phyloP scores from a whole-genome alignment of 2,888 invertebrate genomes.

The Drosophila neonasuta region DNA sequence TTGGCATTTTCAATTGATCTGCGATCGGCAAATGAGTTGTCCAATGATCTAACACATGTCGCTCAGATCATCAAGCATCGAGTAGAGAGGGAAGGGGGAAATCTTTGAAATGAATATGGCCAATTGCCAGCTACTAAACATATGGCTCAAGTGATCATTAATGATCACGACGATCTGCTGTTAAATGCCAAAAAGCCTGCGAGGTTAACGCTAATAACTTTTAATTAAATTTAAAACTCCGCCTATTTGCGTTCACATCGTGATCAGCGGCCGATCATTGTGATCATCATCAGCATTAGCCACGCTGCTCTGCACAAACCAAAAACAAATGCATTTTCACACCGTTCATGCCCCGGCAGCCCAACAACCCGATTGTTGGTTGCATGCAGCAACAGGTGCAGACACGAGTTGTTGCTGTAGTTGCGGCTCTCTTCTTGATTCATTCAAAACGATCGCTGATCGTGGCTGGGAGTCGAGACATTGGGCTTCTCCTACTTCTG shows the following conservation, averaged over 20 bases:
- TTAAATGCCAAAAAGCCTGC: constrained; percentile 49
- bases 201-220: constrained; percentile 70
- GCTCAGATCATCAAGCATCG: constrained; percentile 59
- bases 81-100: background rate
- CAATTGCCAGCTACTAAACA: constrained; percentile 67
- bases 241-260: constrained; percentile 69
- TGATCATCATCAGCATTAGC: constrained; percentile 62
- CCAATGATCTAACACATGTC: constrained; percentile 72
- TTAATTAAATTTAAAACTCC: constrained; percentile 78
- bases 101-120: constrained; percentile 37
- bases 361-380: background rate
- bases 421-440: background rate
- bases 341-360: constrained; percentile 39
- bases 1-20: constrained; percentile 67
- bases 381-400: constrained; percentile 59
- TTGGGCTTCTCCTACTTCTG: constrained; percentile 20
- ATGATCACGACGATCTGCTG: constrained; percentile 29
- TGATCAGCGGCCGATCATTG: constrained; percentile 45
- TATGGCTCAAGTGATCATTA: constrained; percentile 42
- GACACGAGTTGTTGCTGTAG: constrained; percentile 42
- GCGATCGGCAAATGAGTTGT: constrained; percentile 71
- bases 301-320: constrained; percentile 21
- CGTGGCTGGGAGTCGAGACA: constrained; percentile 32
- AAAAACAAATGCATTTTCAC: constrained; percentile 71
- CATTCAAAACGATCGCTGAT: constrained; percentile 29